Evolutionary conservation across 2,888 invertebrate species (phyloP), one percentile per base, ranked within the genome.

Genomic region (Stegana nigrithorax): DNA sequence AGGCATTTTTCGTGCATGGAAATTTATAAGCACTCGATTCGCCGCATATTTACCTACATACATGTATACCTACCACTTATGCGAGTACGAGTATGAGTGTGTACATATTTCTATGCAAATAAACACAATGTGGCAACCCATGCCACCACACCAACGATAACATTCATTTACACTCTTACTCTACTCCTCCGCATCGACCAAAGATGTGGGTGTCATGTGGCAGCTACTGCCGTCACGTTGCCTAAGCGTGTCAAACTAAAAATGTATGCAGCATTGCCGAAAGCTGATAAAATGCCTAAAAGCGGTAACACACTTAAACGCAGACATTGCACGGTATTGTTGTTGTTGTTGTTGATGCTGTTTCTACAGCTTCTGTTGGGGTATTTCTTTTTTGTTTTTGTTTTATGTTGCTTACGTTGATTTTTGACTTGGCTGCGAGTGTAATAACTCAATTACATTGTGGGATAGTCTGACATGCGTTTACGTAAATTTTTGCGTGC

Each of bases 371-470:
- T 0, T n/a, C n/a, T 53, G 32, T 53, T 5, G 27, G 17, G 19
- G 19, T 27, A 53, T 17, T 12, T 21, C 19, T 25, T 25, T 56
- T 19, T 12, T 56, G 17, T 10, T 21, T 14, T 56, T 25, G 17
- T 36, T 56, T 21, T 36, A 25, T 56, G 39, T 29, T 44, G n/a
- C 32, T 39, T 42, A 27, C 70, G 21, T 47, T 47, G 47, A n/a
- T n/a, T n/a, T n/a, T n/a, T n/a, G n/a, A n/a, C n/a, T n/a, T n/a
- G n/a, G n/a, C n/a, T n/a, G n/a, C 14, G 47, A 42, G 42, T 5
- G 67, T 72, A 73, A 72, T 75, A 75, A 72, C 78, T 75, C 76
- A 75, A 75, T 75, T 78, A 73, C 60, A 61, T 57, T 70, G 70
- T 67, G 66, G 70, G 77, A 67, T 64, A 64, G 74, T 59, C 59